Conservation (phyloP, 2,888 invertebrate species). For the Drosophila rellima region DNA sequence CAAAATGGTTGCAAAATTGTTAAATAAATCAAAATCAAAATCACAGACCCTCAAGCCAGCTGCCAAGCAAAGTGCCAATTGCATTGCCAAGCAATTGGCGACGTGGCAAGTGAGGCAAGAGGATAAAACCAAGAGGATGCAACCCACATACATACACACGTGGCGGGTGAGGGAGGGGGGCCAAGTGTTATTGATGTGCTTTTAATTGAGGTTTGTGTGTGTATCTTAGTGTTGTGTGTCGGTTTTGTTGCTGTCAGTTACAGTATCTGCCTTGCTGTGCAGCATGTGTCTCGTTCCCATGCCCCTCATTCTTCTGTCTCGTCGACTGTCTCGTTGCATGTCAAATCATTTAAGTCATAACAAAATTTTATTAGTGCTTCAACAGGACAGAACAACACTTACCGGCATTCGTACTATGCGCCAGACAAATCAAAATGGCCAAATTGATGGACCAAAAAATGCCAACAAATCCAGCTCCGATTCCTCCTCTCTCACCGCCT, state of each 20-base stretch:
- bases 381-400: constrained; percentile 60
- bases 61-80: constrained; percentile 77
- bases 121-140: neutral
- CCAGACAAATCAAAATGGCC: constrained; percentile 74
- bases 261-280: constrained; percentile 4
- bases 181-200: constrained; percentile 75
- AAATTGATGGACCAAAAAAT: constrained; percentile 63
- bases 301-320: constrained; percentile 32
- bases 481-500: neutral
- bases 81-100: constrained; percentile 51
- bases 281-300: constrained; percentile 31
- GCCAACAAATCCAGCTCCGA: constrained; percentile 33
- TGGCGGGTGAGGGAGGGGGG: neutral
- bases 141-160: neutral
- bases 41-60: constrained; percentile 59
- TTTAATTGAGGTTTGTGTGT: constrained; percentile 70
- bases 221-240: constrained; percentile 21
- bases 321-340: constrained; percentile 42
- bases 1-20: constrained; percentile 74
- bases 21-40: constrained; percentile 79
- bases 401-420: constrained; percentile 77
- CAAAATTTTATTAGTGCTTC: constrained; percentile 69
- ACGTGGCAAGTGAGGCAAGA: constrained; percentile 23
- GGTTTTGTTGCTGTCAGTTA: constrained; percentile 34
- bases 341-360: constrained; percentile 72